Percentiles rank a stretch among this genome's conserved stretches.
phyloP scores from a whole-genome alignment of 2,113 vertebrate genomes.

The Hylia prasina region DNA sequence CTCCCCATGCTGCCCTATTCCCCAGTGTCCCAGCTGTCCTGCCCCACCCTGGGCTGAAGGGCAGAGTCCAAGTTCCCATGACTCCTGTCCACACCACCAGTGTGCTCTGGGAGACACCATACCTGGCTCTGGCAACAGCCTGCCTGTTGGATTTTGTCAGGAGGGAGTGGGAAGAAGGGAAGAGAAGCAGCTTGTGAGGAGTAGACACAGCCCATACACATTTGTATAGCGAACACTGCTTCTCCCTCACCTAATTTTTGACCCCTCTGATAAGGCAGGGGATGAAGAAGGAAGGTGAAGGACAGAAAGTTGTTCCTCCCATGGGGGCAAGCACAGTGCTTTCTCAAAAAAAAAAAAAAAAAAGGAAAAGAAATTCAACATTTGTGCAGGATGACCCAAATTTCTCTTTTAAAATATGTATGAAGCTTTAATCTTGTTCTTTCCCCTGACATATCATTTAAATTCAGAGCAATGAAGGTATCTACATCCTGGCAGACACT shows the following conservation, averaged over 20 bases:
- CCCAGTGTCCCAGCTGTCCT: fast-evolving
- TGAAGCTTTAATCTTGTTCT: slow-evolving; percentile 21
- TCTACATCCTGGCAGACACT: background rate
- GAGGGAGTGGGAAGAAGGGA: background rate
- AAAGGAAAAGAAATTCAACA: background rate
- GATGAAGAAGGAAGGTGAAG: background rate
- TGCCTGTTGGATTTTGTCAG: background rate
- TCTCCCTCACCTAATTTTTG: background rate
- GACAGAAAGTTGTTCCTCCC: background rate
- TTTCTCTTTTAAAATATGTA: background rate
- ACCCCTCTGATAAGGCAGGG: background rate
- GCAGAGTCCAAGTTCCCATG: background rate
- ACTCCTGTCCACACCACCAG: background rate
- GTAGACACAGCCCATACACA: background rate
- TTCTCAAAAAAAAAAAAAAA: background rate
- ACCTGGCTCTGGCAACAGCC: background rate
- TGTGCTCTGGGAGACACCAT: fast-evolving
- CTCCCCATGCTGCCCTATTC: background rate
- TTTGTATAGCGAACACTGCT: fast-evolving
- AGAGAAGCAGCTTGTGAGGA: background rate
- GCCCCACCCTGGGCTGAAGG: background rate
- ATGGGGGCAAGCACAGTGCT: fast-evolving
- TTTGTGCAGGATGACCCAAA: background rate
- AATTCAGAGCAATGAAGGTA: slow-evolving; percentile 5
- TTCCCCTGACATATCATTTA: background rate